Evolutionary conservation across 2,888 invertebrate species (phyloP).

Genomic region (Thysanoteuthis rhombus): DNA sequence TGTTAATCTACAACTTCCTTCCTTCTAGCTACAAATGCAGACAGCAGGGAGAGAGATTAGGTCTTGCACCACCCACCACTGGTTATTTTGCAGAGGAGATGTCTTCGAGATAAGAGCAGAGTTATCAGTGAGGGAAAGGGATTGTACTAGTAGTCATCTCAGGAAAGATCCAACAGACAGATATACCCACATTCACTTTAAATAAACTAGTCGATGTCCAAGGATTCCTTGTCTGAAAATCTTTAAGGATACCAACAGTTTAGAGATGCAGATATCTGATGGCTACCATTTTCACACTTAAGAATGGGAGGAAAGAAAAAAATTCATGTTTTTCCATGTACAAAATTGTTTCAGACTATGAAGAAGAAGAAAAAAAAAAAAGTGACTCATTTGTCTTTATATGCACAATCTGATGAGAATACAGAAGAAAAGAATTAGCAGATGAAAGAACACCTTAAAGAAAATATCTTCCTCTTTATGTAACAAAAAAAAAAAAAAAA

Average conservation of each 20-base stretch:
- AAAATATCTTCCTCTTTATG: no score
- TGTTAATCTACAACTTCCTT: background rate
- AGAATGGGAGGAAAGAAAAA: background rate
- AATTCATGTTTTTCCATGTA: background rate
- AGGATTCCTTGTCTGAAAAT: background rate
- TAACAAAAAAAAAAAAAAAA: no score
- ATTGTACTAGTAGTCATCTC: background rate
- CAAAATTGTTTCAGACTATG: no score
- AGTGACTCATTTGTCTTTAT: no score
- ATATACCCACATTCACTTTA: background rate
- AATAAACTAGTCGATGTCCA: background rate
- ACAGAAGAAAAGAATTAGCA: no score
- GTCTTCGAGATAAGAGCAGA: background rate
- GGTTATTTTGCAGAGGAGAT: background rate
- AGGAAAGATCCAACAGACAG: background rate
- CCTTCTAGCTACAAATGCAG: background rate
- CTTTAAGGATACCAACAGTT: background rate
- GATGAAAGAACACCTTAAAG: no score
- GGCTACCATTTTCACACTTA: background rate
- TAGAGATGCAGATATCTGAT: background rate
- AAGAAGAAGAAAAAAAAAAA: no score
- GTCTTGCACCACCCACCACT: background rate
- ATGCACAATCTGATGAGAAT: no score
- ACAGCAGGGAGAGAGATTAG: background rate
- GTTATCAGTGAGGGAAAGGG: background rate